Conservation (phyloP, 1,140 invertebrate genomes). For the Bicyclus anynana region DNA sequence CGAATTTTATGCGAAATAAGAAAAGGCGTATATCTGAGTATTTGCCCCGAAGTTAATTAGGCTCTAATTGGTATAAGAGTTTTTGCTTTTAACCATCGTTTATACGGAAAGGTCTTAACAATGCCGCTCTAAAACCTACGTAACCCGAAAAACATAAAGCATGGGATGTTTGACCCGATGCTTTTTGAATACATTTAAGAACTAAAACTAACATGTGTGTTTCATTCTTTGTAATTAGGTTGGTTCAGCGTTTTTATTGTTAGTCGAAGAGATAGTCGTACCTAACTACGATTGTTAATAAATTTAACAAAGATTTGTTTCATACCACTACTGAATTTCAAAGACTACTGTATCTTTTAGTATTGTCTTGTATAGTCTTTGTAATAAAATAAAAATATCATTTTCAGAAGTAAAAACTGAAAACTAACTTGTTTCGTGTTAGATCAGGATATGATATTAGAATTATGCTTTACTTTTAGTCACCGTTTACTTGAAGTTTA, state of each 20-base stretch:
- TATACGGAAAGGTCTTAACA: not conserved
- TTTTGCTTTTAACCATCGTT: constrained; percentile 8
- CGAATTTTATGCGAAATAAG: too few species aligned
- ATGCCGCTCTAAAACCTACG: not conserved
- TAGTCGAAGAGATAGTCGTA: not conserved
- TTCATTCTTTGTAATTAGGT: constrained; percentile 39
- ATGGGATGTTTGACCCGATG: constrained; percentile 10
- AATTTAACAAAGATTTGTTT: too few species aligned
- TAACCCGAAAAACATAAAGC: constrained; percentile 1
- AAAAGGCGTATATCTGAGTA: not conserved
- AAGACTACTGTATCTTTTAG: too few species aligned
- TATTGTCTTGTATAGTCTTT: too few species aligned
- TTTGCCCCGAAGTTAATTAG: constrained; percentile 2
- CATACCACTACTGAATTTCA: too few species aligned
- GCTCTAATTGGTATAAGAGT: not conserved
- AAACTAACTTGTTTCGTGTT: too few species aligned
- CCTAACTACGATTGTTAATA: too few species aligned
- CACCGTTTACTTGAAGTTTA: too few species aligned
- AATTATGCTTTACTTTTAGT: too few species aligned
- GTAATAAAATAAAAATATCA: too few species aligned
- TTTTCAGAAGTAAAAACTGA: too few species aligned
- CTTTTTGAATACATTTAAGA: constrained; percentile 22
- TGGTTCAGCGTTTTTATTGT: constrained; percentile 36
- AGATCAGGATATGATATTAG: too few species aligned
- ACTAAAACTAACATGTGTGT: constrained; percentile 36